Conservation (phyloP, 2,113 vertebrate genomes). For the Scomber japonicus region DNA sequence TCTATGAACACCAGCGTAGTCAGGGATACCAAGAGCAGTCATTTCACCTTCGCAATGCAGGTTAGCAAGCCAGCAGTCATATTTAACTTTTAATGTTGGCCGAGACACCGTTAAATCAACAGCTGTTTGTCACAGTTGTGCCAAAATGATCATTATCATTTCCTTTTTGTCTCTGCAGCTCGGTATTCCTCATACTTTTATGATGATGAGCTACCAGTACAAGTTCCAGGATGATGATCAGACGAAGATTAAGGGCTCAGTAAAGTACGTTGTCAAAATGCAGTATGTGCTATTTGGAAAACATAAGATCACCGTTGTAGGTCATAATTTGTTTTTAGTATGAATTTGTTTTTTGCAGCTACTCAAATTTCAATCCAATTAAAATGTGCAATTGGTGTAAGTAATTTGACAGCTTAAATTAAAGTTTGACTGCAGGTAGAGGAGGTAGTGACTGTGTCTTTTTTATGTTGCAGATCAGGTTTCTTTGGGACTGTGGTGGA, state of each 20-base stretch:
- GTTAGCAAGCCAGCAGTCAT: slow-evolving; percentile 74
- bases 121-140: not conserved
- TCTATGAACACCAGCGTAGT: slow-evolving; percentile 98
- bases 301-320: not conserved
- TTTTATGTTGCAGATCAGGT: slow-evolving; percentile 86
- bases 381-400: not conserved
- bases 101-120: slow-evolving; percentile 7
- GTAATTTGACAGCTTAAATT: not conserved
- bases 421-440: not conserved
- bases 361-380: not conserved
- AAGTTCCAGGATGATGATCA: slow-evolving; percentile 99
- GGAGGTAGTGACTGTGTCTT: slow-evolving; percentile 26
- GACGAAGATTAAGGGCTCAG: slow-evolving; percentile 95
- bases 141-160: slow-evolving; percentile 10
- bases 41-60: slow-evolving; percentile 94
- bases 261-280: slow-evolving; percentile 88
- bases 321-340: too few relatives aligned
- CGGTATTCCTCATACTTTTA: slow-evolving; percentile 95
- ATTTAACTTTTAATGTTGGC: not conserved
- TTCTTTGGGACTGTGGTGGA: slow-evolving; percentile 97
- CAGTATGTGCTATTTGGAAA: slow-evolving; percentile 2
- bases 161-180: slow-evolving; percentile 85
- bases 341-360: too few relatives aligned
- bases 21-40: slow-evolving; percentile 95
- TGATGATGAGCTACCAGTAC: slow-evolving; percentile 98